Evolutionary conservation across 1,140 invertebrate genomes (phyloP), one percentile per base, ranked within the genome.

Genomic region (Leptestheria dahalacensis): DNA sequence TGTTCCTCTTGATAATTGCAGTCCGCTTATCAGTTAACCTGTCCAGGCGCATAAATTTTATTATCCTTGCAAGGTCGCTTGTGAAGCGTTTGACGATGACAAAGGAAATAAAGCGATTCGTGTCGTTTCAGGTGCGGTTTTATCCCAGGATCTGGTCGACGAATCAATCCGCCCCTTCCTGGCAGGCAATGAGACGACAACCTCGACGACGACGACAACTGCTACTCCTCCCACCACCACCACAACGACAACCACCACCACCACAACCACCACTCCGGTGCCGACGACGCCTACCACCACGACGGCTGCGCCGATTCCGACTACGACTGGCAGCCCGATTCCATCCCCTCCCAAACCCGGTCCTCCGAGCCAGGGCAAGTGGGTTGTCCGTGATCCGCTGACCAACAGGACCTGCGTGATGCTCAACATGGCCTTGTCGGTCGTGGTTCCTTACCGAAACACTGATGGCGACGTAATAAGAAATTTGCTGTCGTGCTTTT

Each of bases 361-460:
- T 56, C 9, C 18, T 10, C 59, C 59, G 12, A 21, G 24, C 18
- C 25, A 28, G 18, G 59, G 59, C 12, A 50, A 23, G 33, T 60
- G 59, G 59, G 33, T 41, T 25, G 59, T 60, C 9, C 26, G 28
- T 3, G 59, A 60, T 23, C 6, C 21, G 1, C 1, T n/a, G 15
- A 25, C 23, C 20, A 60, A 60, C 51, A 28, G 55, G 24, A 60
- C 59, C 18, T 60, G 59, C 24, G 51, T 60, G 20, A 50, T 60
- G 12, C 48, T 49, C 15, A 53, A 18, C n/a, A 50, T 59, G 46
- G 46, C 59, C 29, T 26, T 33, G 12, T 23, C 48, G 21, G 23
- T 60, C 25, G 26, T 50, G 4, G 48, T 60, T 23, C 59, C 59
- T 1, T 60, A 60, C 48, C 55, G n/a, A 18, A 24, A 11, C 23